Conservation (phyloP, 2,888 invertebrate species). For the Erebia aethiops region DNA sequence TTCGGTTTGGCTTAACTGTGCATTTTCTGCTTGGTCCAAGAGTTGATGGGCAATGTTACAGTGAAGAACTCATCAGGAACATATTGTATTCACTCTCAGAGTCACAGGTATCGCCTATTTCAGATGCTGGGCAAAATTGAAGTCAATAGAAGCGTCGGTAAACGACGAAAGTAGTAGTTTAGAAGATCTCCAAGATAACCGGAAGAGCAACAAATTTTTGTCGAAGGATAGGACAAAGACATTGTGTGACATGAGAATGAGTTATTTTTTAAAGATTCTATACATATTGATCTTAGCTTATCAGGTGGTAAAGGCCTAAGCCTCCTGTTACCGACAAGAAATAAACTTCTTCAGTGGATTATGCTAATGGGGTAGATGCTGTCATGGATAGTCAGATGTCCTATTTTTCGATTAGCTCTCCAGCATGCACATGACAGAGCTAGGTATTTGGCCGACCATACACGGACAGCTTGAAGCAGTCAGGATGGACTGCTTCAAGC, state of each 20-base stretch:
- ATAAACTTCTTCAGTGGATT: neutral
- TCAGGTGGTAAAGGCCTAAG: no score
- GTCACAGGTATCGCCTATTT: neutral
- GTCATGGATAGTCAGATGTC: neutral
- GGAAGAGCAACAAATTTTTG: no score
- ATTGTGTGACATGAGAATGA: no score
- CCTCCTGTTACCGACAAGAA: neutral
- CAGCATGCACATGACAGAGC: constrained; percentile 8
- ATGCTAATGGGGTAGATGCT: no score
- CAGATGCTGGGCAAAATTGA: neutral
- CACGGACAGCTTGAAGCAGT: no score
- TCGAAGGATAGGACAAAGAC: no score
- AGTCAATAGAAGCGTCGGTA: neutral
- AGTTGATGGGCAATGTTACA: neutral
- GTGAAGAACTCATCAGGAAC: neutral
- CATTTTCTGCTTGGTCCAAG: neutral
- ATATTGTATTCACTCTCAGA: neutral
- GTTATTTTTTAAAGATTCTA: no score
- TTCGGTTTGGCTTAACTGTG: neutral
- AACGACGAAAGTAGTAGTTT: neutral
- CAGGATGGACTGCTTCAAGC: no score
- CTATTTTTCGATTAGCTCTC: neutral
- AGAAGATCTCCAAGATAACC: no score
- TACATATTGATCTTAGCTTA: no score
- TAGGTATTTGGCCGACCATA: no score